phyloP scores from a whole-genome alignment of 2,797 vertebrate genomes.

The Pelodytes ibericus region DNA sequence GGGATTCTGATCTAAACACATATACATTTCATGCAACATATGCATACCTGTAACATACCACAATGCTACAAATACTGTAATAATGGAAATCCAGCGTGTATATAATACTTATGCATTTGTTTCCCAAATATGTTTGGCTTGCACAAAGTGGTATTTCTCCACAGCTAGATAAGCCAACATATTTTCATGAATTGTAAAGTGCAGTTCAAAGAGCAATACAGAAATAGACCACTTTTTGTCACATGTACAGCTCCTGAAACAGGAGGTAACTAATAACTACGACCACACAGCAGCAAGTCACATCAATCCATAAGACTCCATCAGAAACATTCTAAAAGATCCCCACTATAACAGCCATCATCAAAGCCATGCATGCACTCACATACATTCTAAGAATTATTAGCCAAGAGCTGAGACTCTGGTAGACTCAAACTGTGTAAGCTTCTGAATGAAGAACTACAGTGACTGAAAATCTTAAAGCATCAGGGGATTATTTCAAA shows the following conservation, averaged over 20 bases:
- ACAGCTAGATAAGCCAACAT: too few species aligned
- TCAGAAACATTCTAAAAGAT: conserved; percentile 8
- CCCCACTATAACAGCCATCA: conserved; percentile 17
- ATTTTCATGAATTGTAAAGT: not conserved
- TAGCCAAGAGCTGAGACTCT: too few species aligned
- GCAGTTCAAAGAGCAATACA: not conserved
- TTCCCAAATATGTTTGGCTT: too few species aligned
- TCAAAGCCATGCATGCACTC: conserved; percentile 25
- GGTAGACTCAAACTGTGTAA: not conserved
- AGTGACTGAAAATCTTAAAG: conserved; percentile 6
- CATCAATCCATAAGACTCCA: conserved; percentile 12
- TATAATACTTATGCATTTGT: too few species aligned
- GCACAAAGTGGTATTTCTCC: too few species aligned
- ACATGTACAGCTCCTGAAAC: too few species aligned
- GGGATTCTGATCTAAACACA: too few species aligned
- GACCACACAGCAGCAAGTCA: conserved; percentile 16
- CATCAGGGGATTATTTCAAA: conserved; percentile 20
- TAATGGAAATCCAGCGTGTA: too few species aligned
- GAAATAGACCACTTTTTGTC: too few species aligned
- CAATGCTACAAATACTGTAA: too few species aligned
- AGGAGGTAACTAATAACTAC: not conserved
- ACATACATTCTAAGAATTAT: conserved; percentile 14
- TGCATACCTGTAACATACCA: too few species aligned
- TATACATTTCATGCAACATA: too few species aligned
- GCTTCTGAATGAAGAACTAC: conserved; percentile 12